These are phyloP conservation scores for Carettochelys insculpta DNA, from an alignment of 2,113 vertebrate species.

Conservation along the genomic window DNA sequence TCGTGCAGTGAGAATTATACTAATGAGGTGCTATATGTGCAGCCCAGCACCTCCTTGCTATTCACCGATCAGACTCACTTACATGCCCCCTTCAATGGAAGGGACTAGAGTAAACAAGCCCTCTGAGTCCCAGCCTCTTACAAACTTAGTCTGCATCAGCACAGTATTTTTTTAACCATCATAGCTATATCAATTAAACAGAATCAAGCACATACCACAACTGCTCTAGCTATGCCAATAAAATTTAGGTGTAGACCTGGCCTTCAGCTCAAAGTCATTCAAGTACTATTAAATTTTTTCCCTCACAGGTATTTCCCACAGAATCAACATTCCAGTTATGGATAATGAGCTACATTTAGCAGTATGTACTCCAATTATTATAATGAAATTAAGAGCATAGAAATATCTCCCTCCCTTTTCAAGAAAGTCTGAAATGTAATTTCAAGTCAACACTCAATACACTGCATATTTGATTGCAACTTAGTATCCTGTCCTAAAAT, in stretches of 20 bases:
- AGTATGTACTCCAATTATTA: neutral
- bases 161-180: neutral
- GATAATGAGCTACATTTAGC: neutral
- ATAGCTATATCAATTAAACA: neutral
- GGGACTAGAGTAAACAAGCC: too few relatives aligned
- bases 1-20: too few relatives aligned
- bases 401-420: neutral
- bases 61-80: too few relatives aligned
- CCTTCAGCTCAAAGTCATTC: neutral
- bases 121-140: too few relatives aligned
- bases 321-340: neutral
- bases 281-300: neutral
- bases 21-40: too few relatives aligned
- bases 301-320: neutral
- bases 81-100: too few relatives aligned
- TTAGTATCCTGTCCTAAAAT: neutral
- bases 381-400: neutral
- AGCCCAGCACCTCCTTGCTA: too few relatives aligned
- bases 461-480: neutral
- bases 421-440: neutral
- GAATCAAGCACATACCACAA: neutral
- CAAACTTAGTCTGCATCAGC: neutral
- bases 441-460: neutral
- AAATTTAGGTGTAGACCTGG: neutral
- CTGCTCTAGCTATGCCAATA: neutral